These are phyloP conservation scores for Lipotes vexillifer DNA, from an alignment of 2,113 vertebrate species.

Conservation along the genomic window DNA sequence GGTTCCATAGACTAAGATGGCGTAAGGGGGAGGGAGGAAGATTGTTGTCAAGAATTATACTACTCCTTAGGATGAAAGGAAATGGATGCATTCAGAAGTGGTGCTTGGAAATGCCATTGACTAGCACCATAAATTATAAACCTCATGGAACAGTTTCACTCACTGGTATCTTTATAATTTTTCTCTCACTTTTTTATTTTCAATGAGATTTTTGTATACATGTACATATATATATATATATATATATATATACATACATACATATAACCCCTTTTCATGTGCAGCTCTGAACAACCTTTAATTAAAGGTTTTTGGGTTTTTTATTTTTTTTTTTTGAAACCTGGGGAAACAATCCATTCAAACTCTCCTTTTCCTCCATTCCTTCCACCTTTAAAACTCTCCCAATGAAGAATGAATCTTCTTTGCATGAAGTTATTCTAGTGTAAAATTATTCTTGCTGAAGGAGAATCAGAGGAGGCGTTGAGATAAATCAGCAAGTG, in stretches of 20 bases:
- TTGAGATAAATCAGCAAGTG: not conserved
- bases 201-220: not conserved
- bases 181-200: not conserved
- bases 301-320: not conserved
- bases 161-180: not conserved
- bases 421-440: slow-evolving; percentile 58
- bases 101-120: not conserved
- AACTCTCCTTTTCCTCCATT: not conserved
- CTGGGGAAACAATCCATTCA: not conserved
- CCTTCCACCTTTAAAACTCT: not conserved
- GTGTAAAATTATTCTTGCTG: slow-evolving; percentile 55
- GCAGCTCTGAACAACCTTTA: not conserved
- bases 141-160: not conserved
- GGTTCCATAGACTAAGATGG: not conserved
- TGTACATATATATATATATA: not conserved
- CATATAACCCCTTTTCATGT: not conserved
- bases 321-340: not conserved
- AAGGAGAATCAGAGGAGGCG: not conserved
- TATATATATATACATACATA: not conserved
- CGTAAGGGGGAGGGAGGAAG: not conserved
- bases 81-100: not conserved
- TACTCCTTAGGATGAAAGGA: not conserved
- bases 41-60: not conserved
- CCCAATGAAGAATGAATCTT: not conserved
- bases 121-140: not conserved